Evolutionary conservation across 2,888 invertebrate genomes (phyloP).

Genomic region (Ernsta delagoae): DNA sequence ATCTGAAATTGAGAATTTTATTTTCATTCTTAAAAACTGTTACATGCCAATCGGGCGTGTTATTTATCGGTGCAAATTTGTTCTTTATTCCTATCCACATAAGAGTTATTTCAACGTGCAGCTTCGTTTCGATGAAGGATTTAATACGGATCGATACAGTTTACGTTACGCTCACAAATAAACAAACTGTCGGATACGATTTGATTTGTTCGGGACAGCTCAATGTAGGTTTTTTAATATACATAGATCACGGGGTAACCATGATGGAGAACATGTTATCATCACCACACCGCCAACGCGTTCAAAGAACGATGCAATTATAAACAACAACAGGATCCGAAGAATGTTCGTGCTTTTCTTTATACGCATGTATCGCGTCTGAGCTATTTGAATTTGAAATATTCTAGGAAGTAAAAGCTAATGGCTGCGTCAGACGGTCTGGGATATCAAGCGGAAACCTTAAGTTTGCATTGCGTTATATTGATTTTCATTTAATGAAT

Average conservation of each 20-base stretch:
- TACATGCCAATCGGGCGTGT: not conserved
- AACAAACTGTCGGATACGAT: slow-evolving; percentile 18
- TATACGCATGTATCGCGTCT: not conserved
- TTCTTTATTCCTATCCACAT: not conserved
- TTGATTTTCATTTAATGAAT: too few relatives aligned
- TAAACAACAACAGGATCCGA: not conserved
- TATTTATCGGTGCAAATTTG: slow-evolving; percentile 5
- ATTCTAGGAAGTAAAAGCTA: not conserved
- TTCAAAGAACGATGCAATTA: not conserved
- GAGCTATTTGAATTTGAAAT: not conserved
- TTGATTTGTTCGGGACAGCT: slow-evolving; percentile 16
- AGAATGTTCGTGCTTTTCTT: not conserved
- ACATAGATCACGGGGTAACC: not conserved
- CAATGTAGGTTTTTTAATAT: slow-evolving; percentile 5
- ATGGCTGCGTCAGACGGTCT: too few relatives aligned
- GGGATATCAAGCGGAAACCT: too few relatives aligned
- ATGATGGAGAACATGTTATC: not conserved
- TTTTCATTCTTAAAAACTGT: slow-evolving; percentile 15
- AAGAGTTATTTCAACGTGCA: slow-evolving; percentile 16
- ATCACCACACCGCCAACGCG: not conserved
- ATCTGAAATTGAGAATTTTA: not conserved
- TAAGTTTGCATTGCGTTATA: too few relatives aligned
- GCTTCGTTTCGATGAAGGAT: slow-evolving; percentile 17
- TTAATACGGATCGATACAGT: slow-evolving; percentile 18
- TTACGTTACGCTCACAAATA: slow-evolving; percentile 20